Conservation (phyloP, 2,113 vertebrate genomes). For the Hyaena hyaena region DNA sequence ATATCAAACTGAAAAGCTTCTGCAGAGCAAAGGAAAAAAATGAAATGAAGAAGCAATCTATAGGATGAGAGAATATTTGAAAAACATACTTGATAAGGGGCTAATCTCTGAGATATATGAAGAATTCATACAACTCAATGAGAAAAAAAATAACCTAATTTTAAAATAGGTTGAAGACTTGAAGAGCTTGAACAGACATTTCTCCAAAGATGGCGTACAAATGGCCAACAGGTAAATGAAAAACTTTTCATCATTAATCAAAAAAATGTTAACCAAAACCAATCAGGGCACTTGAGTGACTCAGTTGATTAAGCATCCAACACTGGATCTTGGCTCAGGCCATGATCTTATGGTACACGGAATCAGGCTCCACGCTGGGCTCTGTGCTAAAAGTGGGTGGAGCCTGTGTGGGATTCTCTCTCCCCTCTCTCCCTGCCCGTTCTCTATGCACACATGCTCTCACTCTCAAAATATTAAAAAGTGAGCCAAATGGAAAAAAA, state of each 20-base stretch:
- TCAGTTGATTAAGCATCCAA: too few relatives aligned
- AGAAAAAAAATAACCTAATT: not conserved
- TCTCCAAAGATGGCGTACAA: not conserved
- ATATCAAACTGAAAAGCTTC: not conserved
- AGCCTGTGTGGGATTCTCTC: too few relatives aligned
- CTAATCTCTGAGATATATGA: not conserved
- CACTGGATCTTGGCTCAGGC: too few relatives aligned
- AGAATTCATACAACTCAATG: not conserved
- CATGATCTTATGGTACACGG: too few relatives aligned
- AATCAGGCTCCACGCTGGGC: too few relatives aligned
- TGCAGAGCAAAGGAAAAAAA: not conserved
- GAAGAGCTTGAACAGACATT: not conserved
- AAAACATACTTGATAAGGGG: not conserved
- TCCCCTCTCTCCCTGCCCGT: too few relatives aligned
- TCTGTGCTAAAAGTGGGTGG: too few relatives aligned
- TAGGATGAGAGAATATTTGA: not conserved
- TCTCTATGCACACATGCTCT: too few relatives aligned
- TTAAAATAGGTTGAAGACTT: not conserved
- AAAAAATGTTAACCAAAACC: not conserved
- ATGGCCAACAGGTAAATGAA: not conserved
- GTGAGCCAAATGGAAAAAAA: too few relatives aligned
- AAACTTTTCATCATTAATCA: not conserved
- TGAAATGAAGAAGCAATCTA: not conserved
- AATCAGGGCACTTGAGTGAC: not conserved
- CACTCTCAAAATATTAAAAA: too few relatives aligned